phyloP scores from a whole-genome alignment of 2,113 vertebrate genomes.

The Eleginops maclovinus region DNA sequence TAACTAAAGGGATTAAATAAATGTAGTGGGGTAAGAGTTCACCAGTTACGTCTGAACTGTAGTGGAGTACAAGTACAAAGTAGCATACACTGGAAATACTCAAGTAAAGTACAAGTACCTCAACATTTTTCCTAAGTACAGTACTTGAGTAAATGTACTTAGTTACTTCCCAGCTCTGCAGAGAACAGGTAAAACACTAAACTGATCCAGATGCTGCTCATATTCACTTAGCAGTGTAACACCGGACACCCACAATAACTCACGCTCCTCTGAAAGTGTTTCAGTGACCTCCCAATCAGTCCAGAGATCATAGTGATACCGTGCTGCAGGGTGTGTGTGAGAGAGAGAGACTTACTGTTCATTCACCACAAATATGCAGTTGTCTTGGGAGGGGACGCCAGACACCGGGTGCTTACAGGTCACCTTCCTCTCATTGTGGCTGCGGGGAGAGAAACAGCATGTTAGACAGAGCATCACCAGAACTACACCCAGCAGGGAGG shows the following conservation, averaged over 20 bases:
- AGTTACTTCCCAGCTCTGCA: no score
- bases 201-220: background rate
- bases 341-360: constrained; percentile 92
- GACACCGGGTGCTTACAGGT: constrained; percentile 97
- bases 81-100: no score
- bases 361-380: constrained; percentile 98
- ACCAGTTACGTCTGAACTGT: no score
- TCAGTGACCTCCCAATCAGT: constrained; percentile 10
- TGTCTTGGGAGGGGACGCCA: constrained; percentile 94
- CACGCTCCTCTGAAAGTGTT: background rate
- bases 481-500: background rate
- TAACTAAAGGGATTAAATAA: no score
- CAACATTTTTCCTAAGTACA: no score
- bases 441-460: constrained; percentile 63
- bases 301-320: background rate
- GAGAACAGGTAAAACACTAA: no score
- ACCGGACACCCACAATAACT: no score
- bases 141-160: no score
- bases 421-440: constrained; percentile 98
- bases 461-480: constrained; percentile 3
- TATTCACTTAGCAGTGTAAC: background rate
- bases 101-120: no score
- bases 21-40: no score
- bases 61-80: no score
- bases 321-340: background rate